Evolutionary conservation across 2,888 invertebrate species (phyloP).

Genomic region (Thumatha senex): DNA sequence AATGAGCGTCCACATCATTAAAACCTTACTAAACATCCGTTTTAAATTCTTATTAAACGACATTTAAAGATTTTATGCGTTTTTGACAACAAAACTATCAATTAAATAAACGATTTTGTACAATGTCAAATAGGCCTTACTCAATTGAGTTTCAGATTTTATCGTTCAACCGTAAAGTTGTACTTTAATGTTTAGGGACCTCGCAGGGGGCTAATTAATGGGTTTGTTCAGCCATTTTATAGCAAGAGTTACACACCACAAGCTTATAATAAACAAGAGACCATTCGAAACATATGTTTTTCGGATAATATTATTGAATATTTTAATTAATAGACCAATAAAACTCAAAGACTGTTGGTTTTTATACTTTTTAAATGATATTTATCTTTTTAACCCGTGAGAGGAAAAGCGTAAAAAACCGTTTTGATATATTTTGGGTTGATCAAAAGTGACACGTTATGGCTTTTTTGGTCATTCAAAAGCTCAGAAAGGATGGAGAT

Average conservation of each 20-base stretch:
- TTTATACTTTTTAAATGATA: constrained; percentile 30
- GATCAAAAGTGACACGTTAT: constrained; percentile 20
- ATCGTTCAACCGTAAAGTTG: constrained; percentile 61
- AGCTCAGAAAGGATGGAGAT: neutral
- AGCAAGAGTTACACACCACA: constrained; percentile 59
- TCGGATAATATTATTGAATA: constrained; percentile 63
- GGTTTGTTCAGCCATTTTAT: constrained; percentile 62
- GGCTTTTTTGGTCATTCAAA: constrained; percentile 14
- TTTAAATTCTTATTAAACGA: constrained; percentile 31
- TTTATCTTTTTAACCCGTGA: constrained; percentile 17
- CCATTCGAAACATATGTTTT: constrained; percentile 69
- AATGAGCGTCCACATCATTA: neutral
- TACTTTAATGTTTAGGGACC: constrained; percentile 55
- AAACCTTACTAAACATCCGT: neutral
- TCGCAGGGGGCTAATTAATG: constrained; percentile 72
- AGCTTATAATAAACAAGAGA: constrained; percentile 58
- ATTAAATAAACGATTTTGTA: constrained; percentile 23
- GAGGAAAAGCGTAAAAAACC: constrained; percentile 12
- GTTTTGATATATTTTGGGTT: constrained; percentile 14
- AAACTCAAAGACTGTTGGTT: constrained; percentile 43
- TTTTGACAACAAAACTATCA: constrained; percentile 32
- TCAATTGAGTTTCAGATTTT: constrained; percentile 48
- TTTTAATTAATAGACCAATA: constrained; percentile 61
- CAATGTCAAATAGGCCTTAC: constrained; percentile 45
- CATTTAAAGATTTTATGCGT: constrained; percentile 17